Evolutionary conservation across 2,888 invertebrate species (phyloP), one percentile per base, ranked within the genome.

Genomic region (Clepsis dumicolana): DNA sequence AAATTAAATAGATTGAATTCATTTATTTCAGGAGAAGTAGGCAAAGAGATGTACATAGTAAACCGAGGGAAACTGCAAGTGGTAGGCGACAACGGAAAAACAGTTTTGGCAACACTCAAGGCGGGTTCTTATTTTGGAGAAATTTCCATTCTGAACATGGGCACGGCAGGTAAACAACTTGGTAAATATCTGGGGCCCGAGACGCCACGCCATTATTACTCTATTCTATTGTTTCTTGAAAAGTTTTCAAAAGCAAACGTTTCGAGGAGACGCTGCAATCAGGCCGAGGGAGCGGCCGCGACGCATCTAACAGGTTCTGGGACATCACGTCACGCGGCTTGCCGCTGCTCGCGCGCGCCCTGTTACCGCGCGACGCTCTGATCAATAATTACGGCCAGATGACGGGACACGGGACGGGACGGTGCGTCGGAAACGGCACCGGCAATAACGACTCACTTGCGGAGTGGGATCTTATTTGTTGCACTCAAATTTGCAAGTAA

Each of bases 61-160:
- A 99, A 98, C 94, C 95, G 99, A 80, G 99, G 99, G 74, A 96
- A 98, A 79, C 95, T 98, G 83, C 98, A 97, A 95, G 99, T 98
- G 89, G 98, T 98, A 77, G 98, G 97, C 73, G 98, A 98, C 94
- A 98, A 98, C 93, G 98, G 98, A 77, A 97, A 98, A 93, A 98
- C 98, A 64, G 98, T 99, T 77, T 95, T 99, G 91, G 99, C 99
- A 83, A 99, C 98, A 76, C 96, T 99, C 86, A 98, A 98, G 94
- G 99, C 99, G 82, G 99, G 99, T 92, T 98, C 98, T 93, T 99
- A 99, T 96, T 99, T 99, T 94, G 99, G 99, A 86, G 99, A 99
- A 95, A 99, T 99, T 95, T 98, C 98, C 95, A 99, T 99, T 94
- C 96, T 99, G 94, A 98, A 98, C 96, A 98, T 98, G 98, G 99